Conservation (phyloP, 2,888 invertebrate species). For the Parapristionchus giblindavisi region DNA sequence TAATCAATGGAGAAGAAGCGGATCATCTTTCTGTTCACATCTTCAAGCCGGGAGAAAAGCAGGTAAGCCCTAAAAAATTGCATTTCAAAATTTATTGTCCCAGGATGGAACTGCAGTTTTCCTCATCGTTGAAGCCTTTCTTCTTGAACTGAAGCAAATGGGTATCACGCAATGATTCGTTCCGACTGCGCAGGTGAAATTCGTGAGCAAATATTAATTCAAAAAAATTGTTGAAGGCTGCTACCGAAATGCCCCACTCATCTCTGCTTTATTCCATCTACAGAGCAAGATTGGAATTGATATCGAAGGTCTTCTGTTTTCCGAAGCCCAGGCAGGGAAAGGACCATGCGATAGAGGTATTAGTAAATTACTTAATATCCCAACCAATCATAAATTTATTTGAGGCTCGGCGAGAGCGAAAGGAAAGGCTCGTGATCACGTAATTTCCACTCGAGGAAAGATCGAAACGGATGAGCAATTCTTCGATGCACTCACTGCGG, state of each 20-base stretch:
- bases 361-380: too few species aligned
- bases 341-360: slow-evolving; percentile 22
- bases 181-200: neutral
- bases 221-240: neutral
- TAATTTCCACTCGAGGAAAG: neutral
- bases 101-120: neutral
- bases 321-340: slow-evolving; percentile 6
- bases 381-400: neutral
- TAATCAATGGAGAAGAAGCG: neutral
- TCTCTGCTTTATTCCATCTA: neutral
- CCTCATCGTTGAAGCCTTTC: neutral
- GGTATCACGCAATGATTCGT: neutral
- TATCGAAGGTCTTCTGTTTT: slow-evolving; percentile 4
- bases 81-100: neutral
- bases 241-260: neutral
- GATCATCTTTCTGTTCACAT: slow-evolving; percentile 19
- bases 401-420: neutral
- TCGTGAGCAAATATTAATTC: neutral
- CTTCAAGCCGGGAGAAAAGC: slow-evolving; percentile 17
- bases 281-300: neutral
- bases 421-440: neutral
- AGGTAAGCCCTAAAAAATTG: neutral
- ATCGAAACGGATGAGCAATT: neutral
- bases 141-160: slow-evolving; percentile 1
- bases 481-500: neutral